Conservation (phyloP, 2,888 invertebrate species). For the Noctuana brunneofusca region DNA sequence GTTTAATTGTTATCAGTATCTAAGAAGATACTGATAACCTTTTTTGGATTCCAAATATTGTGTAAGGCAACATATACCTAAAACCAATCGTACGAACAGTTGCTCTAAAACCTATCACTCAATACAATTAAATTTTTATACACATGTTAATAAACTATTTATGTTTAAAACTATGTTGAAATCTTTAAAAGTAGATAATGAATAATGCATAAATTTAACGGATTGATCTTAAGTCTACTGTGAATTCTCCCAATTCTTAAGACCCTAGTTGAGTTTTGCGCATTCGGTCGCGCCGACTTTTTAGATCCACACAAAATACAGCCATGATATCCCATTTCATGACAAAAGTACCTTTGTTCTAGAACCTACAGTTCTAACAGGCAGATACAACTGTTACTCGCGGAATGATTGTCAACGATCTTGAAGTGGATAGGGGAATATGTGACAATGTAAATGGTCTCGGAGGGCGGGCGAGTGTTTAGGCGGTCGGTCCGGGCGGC, state of each 20-base stretch:
- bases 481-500: slow-evolving; percentile 69
- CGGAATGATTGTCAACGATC: slow-evolving; percentile 18
- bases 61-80: too few relatives aligned
- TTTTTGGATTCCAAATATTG: too few relatives aligned
- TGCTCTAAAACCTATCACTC: too few relatives aligned
- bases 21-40: too few relatives aligned
- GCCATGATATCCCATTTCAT: slow-evolving; percentile 41
- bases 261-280: slow-evolving; percentile 71
- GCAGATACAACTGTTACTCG: slow-evolving; percentile 14
- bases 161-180: too few relatives aligned
- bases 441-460: slow-evolving; percentile 22
- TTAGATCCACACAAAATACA: slow-evolving; percentile 57
- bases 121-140: too few relatives aligned
- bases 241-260: slow-evolving; percentile 59
- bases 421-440: slow-evolving; percentile 10
- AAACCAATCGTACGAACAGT: too few relatives aligned
- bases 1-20: too few relatives aligned
- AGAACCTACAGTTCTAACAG: slow-evolving; percentile 8
- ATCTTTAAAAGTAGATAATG: neutral
- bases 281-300: slow-evolving; percentile 75
- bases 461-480: slow-evolving; percentile 31
- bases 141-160: too few relatives aligned
- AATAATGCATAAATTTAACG: neutral
- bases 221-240: slow-evolving; percentile 33
- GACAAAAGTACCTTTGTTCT: slow-evolving; percentile 16